phyloP scores from a whole-genome alignment of 2,113 vertebrate species.

The Marmota monax region DNA sequence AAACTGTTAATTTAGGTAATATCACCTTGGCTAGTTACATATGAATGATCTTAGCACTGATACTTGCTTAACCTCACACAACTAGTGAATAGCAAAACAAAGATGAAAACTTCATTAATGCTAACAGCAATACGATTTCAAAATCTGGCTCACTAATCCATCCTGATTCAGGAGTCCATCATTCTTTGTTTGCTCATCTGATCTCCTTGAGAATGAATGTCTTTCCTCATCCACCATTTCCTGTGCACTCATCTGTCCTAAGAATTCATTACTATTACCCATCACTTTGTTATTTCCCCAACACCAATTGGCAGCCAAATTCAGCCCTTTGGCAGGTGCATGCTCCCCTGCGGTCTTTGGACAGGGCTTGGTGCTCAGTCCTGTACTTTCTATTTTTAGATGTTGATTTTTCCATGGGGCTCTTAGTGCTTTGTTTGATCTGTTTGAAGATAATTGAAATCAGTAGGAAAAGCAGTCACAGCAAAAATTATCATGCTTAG shows the following conservation, averaged over 20 bases:
- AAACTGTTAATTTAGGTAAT: neutral
- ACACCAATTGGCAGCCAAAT: neutral
- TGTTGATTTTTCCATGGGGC: neutral
- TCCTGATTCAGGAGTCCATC: neutral
- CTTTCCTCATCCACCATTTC: neutral
- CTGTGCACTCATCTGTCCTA: neutral
- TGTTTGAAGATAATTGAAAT: conserved; percentile 39
- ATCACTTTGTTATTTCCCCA: neutral
- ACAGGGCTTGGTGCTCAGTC: neutral
- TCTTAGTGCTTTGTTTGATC: neutral
- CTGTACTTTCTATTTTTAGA: neutral
- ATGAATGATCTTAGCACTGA: neutral
- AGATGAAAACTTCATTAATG: neutral
- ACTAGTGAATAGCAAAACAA: neutral
- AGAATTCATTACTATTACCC: neutral
- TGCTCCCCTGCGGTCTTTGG: neutral
- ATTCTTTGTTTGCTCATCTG: neutral
- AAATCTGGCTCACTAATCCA: neutral
- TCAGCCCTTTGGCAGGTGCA: neutral
- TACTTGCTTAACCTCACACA: neutral
- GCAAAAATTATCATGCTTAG: conserved; percentile 14
- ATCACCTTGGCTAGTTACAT: neutral
- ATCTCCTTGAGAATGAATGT: neutral
- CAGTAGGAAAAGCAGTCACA: conserved; percentile 11
- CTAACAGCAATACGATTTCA: neutral